phyloP scores from a whole-genome alignment of 2,113 vertebrate genomes.

The Amphiprion ocellaris region DNA sequence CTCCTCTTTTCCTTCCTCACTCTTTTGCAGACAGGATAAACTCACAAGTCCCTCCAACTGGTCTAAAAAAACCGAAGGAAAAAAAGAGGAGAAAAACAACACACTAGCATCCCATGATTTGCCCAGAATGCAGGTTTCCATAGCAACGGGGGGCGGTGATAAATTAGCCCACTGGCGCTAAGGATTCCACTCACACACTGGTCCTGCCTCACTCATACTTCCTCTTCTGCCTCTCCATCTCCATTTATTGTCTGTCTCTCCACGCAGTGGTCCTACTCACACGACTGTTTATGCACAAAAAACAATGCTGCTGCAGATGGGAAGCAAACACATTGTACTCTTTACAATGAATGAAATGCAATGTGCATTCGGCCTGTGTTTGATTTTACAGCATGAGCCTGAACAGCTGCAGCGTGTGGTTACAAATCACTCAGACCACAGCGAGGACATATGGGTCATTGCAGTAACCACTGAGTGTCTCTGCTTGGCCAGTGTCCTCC shows the following conservation, averaged over 20 bases:
- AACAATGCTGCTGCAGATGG: not conserved
- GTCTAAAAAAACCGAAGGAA: constrained; percentile 50
- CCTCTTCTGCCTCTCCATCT: constrained; percentile 23
- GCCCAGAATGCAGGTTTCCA: constrained; percentile 84
- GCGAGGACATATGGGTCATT: constrained; percentile 24
- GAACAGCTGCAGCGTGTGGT: not conserved
- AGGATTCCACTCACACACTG: constrained; percentile 84
- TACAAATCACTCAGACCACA: constrained; percentile 12
- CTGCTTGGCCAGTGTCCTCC: constrained; percentile 14
- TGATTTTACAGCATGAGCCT: constrained; percentile 4
- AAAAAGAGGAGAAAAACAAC: constrained; percentile 55
- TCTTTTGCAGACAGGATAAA: constrained; percentile 48
- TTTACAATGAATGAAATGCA: constrained; percentile 1
- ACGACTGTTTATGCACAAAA: constrained; percentile 1
- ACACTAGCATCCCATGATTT: constrained; percentile 83
- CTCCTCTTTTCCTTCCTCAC: constrained; percentile 10
- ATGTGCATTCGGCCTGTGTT: not conserved
- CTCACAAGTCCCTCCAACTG: constrained; percentile 79
- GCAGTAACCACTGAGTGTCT: not conserved
- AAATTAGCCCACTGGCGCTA: constrained; percentile 87
- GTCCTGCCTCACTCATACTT: constrained; percentile 71
- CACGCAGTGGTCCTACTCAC: not conserved
- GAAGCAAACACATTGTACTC: not conserved
- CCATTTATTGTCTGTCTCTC: constrained; percentile 18
- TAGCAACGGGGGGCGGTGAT: constrained; percentile 87